phyloP scores from a whole-genome alignment of 1,140 invertebrate species.

The Bombus soroeensis region DNA sequence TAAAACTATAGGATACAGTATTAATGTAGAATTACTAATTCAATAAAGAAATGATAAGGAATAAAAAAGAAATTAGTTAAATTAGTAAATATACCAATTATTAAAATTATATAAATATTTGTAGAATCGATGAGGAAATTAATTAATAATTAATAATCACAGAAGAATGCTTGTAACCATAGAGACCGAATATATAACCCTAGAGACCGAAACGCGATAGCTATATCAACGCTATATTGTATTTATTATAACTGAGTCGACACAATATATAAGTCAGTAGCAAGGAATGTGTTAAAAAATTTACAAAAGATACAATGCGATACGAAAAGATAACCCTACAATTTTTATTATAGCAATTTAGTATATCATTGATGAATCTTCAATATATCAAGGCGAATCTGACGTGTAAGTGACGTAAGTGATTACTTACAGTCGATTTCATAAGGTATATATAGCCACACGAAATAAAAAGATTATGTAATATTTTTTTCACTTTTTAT shows the following conservation, averaged over 20 bases:
- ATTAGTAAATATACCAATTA: neutral
- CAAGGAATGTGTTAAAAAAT: neutral
- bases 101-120: neutral
- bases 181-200: too few species aligned
- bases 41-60: neutral
- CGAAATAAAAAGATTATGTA: neutral
- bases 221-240: neutral
- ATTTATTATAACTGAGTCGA: neutral
- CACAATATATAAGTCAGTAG: neutral
- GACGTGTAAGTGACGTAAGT: neutral
- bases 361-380: neutral
- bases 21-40: neutral
- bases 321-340: neutral
- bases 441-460: slow-evolving; percentile 1
- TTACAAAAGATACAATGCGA: neutral
- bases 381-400: neutral
- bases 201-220: too few species aligned
- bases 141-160: neutral
- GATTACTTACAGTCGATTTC: slow-evolving; percentile 24
- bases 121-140: neutral
- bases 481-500: neutral
- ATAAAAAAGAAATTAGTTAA: neutral
- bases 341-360: slow-evolving; percentile 18
- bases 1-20: neutral
- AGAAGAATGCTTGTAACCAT: neutral